Conservation (phyloP, 2,888 invertebrate genomes). For the Sisyra terminalis region DNA sequence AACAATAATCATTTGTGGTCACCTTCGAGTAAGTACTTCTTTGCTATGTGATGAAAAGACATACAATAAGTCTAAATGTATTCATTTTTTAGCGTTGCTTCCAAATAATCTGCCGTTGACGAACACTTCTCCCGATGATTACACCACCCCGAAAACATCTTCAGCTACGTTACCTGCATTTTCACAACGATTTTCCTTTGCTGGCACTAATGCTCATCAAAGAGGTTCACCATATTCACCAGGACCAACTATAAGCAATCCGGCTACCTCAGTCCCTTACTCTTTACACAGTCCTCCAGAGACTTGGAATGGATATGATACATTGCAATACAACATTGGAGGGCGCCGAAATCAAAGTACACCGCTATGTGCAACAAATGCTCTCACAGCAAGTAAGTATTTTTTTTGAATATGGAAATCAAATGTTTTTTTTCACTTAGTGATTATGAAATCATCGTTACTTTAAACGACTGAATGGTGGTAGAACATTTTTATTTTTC, state of each 20-base stretch:
- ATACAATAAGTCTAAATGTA: no score
- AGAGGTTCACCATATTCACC: slow-evolving; percentile 5
- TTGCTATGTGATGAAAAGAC: not conserved
- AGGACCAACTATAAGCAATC: not conserved
- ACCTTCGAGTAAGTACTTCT: slow-evolving; percentile 5
- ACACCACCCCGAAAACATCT: not conserved
- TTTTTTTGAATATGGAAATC: not conserved
- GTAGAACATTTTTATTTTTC: no score
- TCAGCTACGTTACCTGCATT: slow-evolving; percentile 8
- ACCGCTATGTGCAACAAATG: not conserved
- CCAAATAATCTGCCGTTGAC: not conserved
- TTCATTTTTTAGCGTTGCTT: not conserved
- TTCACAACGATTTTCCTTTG: slow-evolving; percentile 1
- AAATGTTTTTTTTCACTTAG: not conserved
- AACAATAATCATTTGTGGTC: slow-evolving; percentile 6
- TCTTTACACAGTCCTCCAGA: not conserved
- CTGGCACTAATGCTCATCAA: not conserved
- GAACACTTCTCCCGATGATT: not conserved
- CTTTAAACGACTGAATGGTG: no score
- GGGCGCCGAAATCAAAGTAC: not conserved
- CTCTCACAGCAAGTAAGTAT: slow-evolving; percentile 6
- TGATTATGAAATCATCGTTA: not conserved
- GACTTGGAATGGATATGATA: not conserved
- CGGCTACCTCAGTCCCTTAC: no score
- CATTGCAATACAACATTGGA: no score